Evolutionary conservation across 37 sponge, comb jelly and placozoan genomes (phyloP).

Genomic region (Beroe ovata): DNA sequence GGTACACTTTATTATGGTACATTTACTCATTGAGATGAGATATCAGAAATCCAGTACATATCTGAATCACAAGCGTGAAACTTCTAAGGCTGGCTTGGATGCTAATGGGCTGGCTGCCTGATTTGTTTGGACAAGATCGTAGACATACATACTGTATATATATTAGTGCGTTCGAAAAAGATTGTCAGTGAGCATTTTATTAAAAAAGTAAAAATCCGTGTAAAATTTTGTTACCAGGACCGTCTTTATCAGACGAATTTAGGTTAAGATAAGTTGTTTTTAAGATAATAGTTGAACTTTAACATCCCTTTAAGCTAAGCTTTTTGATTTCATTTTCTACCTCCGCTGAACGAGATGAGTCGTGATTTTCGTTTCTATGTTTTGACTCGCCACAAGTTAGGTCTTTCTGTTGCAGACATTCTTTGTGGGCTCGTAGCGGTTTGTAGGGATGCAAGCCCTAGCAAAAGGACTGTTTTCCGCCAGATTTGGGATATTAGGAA

Average conservation of each 20-base stretch:
- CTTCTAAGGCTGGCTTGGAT: too few relatives aligned
- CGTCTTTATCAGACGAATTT: background rate
- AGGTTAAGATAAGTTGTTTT: background rate
- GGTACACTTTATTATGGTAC: too few relatives aligned
- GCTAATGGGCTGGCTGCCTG: too few relatives aligned
- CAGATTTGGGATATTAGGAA: background rate
- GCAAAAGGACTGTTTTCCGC: background rate
- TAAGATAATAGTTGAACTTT: background rate
- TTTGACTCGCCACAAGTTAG: background rate
- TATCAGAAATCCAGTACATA: too few relatives aligned
- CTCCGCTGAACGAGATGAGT: background rate
- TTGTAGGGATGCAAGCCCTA: background rate
- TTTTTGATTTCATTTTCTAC: slow-evolving; percentile 3
- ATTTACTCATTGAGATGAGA: too few relatives aligned
- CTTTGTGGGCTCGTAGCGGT: too few relatives aligned
- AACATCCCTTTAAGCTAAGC: background rate
- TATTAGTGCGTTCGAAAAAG: too few relatives aligned
- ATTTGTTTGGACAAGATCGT: too few relatives aligned
- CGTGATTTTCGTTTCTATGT: background rate
- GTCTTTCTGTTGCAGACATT: too few relatives aligned
- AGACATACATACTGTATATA: too few relatives aligned
- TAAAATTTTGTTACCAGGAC: background rate
- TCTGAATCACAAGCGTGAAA: too few relatives aligned
- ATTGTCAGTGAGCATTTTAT: too few relatives aligned
- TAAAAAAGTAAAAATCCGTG: background rate